Percentiles rank a stretch among this genome's conserved stretches.
These are phyloP conservation scores for Sterrhoptilus dennistouni DNA, from an alignment of 2,113 vertebrate species.

Conservation along the genomic window DNA sequence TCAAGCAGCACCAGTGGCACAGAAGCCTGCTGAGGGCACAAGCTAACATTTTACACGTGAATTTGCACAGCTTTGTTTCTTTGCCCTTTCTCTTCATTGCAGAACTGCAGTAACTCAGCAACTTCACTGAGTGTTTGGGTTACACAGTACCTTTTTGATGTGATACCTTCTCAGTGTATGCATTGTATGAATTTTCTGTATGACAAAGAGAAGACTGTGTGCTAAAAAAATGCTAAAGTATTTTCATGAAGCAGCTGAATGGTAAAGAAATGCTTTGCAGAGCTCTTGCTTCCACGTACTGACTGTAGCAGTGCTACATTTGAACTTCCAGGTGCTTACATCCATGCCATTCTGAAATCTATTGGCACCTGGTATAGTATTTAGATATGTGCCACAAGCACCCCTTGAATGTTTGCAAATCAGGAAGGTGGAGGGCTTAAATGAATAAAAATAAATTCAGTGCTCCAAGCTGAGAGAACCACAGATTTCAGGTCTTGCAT, in stretches of 20 bases:
- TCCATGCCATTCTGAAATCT: neutral
- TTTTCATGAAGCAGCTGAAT: neutral
- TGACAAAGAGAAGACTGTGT: neutral
- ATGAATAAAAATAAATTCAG: slow-evolving; percentile 67
- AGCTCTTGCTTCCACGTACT: neutral
- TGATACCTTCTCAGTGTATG: neutral
- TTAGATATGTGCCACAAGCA: slow-evolving; percentile 74
- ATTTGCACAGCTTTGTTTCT: neutral
- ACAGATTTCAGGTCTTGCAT: neutral
- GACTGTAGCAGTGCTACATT: neutral
- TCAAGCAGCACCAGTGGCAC: slow-evolving; percentile 81
- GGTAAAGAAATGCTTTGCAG: slow-evolving; percentile 12
- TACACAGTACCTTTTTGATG: neutral
- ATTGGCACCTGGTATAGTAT: neutral
- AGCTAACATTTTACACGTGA: neutral
- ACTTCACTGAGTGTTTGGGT: slow-evolving; percentile 73
- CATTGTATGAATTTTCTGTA: neutral
- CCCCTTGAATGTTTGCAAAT: slow-evolving; percentile 64
- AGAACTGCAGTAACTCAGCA: slow-evolving; percentile 84
- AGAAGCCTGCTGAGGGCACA: slow-evolving; percentile 70
- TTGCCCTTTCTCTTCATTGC: slow-evolving; percentile 63
- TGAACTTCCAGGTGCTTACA: slow-evolving; percentile 4
- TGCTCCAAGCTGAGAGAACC: slow-evolving; percentile 68
- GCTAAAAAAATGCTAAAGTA: neutral
- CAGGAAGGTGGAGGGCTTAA: slow-evolving; percentile 50